Base-by-base conservation (phyloP, 2,113 vertebrate genomes). In the Podiceps cristatus region DNA sequence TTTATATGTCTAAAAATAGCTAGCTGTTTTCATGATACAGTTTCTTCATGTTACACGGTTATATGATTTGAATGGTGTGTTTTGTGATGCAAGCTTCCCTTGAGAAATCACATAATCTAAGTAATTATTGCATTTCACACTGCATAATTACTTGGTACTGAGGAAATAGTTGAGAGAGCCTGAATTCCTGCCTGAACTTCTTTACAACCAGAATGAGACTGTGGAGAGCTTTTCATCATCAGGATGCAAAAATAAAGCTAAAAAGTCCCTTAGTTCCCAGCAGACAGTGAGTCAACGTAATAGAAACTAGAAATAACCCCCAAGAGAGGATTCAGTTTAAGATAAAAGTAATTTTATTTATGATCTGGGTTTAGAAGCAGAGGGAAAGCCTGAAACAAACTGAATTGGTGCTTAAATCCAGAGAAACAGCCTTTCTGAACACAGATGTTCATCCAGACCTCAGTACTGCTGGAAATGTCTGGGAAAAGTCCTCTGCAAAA, bases 111-210 rank as follows among this genome's bases (percentile, higher is more conserved):
- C 62, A 4, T 47, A 50, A 93, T 81, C 81, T 74, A 23, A 84
- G 86, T 92, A 95, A 96, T 96, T 84, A 52, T 78, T 80, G 58
- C 44, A 40, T 92, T 96, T 97, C 94, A 91, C 83, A 31, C 83
- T 93, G 86, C 75, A 31, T 84, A 82, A 91, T 95, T 88, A 82
- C 60, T 58, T 64, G 16, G 53, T 68, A 86, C 88, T 67, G 73
- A 79, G 91, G 71, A 96, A 88, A 79, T 44, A 10, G 67, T 84
- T 74, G 29, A 49, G 55, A 74, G 91, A 42, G 83, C 55, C 88
- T 93, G 83, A 66, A 88, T 94, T 96, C 90, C 76, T 96, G 47
- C 72, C 0, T 29, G 80, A 90, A 86, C 31, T 84, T 64, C 59
- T n/a, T 77, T 72, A 3, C 49, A 40, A 24, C 24, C 45, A 3